Evolutionary conservation across 1,140 invertebrate genomes (phyloP), one percentile per base, ranked within the genome.

Genomic region (Chelonus insularis): DNA sequence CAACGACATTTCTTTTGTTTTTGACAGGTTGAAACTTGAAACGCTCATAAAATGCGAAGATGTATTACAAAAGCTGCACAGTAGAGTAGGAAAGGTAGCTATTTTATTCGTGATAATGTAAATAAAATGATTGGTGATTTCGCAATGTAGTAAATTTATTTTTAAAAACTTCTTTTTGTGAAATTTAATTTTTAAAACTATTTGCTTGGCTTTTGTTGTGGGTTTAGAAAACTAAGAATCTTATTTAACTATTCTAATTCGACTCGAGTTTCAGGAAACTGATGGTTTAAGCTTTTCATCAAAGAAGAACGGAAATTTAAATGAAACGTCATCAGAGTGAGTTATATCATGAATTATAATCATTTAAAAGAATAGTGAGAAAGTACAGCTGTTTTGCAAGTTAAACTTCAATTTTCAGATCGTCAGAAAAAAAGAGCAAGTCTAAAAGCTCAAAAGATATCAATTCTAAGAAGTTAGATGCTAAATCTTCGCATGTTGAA

Each of bases 41-140:
- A 88, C 86, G 36, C 73, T 88, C 25, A 72, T 83, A 18, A 85
- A 86, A 73, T 88, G 86, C 67, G 87, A 88, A 76, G 84, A 85
- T 68, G 86, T 89, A 52, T 73, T 89, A 5, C 72, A 84, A 20
- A 88, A 86, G 74, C 78, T 88, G 39, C 83, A 85, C 56, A 79
- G 81, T 32, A 88, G 85, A 84, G 84, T 87, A 52, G 82, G 86
- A 76, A 81, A 86, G 84, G 87, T 82, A 79, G 68, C 60, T 60
- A 57, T 43, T 14, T 14, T 48, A 4, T 54, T 18, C 7, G 6
- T 23, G 34, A 25, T 48, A 59, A 66, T 60, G 11, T 0, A 41
- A 12, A 21, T 36, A 20, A 16, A 45, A 12, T 11, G n/a, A 12
- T 51, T 18, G 11, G 12, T 11, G n/a, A n/a, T n/a, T n/a, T n/a